Evolutionary conservation across 2,888 invertebrate genomes (phyloP), one percentile per base, ranked within the genome.

Genomic region (Eulithis prunata): DNA sequence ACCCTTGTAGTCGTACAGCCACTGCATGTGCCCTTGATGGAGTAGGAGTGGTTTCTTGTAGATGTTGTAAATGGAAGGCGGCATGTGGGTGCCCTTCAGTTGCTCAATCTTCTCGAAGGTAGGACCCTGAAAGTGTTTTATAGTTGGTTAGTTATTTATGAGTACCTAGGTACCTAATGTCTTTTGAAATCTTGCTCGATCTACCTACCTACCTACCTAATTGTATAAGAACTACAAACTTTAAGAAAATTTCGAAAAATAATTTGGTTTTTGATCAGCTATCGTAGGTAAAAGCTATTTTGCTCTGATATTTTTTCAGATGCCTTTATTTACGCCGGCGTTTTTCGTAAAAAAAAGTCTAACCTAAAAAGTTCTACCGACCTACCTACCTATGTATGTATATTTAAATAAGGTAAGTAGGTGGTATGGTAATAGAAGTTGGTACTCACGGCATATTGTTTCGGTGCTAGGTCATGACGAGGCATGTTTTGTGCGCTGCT

Each of bases 21-120:
- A 99, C 87, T 99, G 99, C 95, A 96, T 97, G 80, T 96, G 94
- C 0, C 98, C 99, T 79, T 97, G 96, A 80, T 97, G 95, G 0
- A 99, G 91, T 7, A 98, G 93, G 51, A 99, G 78, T 0, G 99
- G 99, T 69, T 95, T 95, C 82, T 95, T 96, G 89, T 98, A 99
- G 77, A 96, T 95, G 10, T 96, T 95, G 55, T 90, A 92, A 58
- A 97, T 84, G 53, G 95, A 95, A 8, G 98, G 97, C 36, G 95
- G 95, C 62, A 98, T 87, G 76, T 96, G 94, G 0, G 89, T 84
- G 36, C 94, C 89, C 70, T 96, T 94, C 12, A 96, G 91, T 58
- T 92, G 82, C 61, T 94, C 87, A 1, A 96, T 94, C 69, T 94
- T 87, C 58, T 95, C 94, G 74, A 94, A 94, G 12, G 94, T 89